Conservation (phyloP, 23 tunicate genomes). For the Clavelina lepadiformis region DNA sequence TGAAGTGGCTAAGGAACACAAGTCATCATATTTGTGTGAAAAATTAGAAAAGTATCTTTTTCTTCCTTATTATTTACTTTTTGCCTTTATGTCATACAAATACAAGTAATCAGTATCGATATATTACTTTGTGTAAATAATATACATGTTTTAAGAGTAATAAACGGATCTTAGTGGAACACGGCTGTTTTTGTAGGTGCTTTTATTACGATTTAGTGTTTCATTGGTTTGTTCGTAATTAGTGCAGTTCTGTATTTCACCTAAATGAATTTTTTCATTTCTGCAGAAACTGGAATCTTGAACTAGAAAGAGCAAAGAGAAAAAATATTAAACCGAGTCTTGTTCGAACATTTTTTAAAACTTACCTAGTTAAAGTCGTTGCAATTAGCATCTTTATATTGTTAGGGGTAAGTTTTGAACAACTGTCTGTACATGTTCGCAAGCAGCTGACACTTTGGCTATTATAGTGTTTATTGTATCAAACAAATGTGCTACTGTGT, state of each 20-base stretch:
- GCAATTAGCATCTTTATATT: background rate
- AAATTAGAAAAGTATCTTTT: conserved; percentile 38
- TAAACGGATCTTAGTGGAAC: too few species aligned
- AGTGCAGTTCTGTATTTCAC: background rate
- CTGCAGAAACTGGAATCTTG: conserved; percentile 20
- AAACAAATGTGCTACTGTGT: too few species aligned
- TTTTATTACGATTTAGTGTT: background rate
- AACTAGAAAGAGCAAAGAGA: conserved; percentile 1
- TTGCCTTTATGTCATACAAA: background rate
- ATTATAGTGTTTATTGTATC: too few species aligned
- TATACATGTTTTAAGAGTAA: too few species aligned
- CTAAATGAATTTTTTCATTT: background rate
- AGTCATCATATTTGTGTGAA: conserved; percentile 16
- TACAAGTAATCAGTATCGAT: background rate
- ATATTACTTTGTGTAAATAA: background rate
- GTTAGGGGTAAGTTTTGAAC: conserved; percentile 6
- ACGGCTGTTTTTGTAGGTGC: background rate
- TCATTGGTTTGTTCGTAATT: background rate
- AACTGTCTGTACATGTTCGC: conserved; percentile 7
- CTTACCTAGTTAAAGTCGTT: background rate
- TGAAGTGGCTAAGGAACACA: conserved; percentile 24
- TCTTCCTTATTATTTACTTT: background rate
- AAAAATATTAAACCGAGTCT: conserved; percentile 15
- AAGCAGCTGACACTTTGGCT: too few species aligned
- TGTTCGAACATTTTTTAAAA: conserved; percentile 14